phyloP scores from a whole-genome alignment of 1,140 invertebrate genomes.

The Drosophila seguyi region DNA sequence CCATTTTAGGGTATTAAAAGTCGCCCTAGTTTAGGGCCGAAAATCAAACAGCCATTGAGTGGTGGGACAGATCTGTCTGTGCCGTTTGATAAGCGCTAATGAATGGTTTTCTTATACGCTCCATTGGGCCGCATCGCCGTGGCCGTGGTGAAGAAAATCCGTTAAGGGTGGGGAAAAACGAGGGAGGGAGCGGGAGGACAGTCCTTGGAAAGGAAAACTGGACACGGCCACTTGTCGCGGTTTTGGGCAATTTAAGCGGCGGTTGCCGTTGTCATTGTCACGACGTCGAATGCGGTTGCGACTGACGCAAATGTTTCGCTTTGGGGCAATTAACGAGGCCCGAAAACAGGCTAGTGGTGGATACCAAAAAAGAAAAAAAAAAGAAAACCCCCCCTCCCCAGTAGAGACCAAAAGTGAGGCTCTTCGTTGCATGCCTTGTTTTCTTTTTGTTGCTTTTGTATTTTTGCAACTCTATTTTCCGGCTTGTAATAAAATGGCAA shows the following conservation, averaged over 20 bases:
- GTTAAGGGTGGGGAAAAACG: constrained; percentile 2
- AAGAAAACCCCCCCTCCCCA: too few species aligned
- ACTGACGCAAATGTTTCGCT: constrained; percentile 81
- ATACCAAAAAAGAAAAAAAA: constrained; percentile 10
- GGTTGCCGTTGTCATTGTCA: constrained; percentile 77
- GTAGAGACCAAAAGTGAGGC: constrained; percentile 37
- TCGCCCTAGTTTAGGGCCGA: constrained; percentile 63
- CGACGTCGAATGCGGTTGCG: constrained; percentile 66
- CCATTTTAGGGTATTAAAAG: constrained; percentile 20
- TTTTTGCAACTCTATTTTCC: constrained; percentile 47
- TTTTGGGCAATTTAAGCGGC: constrained; percentile 82
- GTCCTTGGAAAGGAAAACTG: constrained; percentile 20
- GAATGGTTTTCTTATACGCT: constrained; percentile 83
- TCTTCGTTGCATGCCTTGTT: constrained; percentile 14
- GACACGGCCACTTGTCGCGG: constrained; percentile 78
- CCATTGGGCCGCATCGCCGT: constrained; percentile 59
- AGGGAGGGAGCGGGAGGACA: background rate
- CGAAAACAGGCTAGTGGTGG: constrained; percentile 36
- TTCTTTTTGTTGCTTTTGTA: constrained; percentile 3
- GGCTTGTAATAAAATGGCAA: constrained; percentile 78
- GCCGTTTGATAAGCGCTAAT: constrained; percentile 79
- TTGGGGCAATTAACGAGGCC: constrained; percentile 78
- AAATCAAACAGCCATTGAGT: constrained; percentile 76
- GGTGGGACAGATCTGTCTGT: constrained; percentile 60
- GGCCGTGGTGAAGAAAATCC: constrained; percentile 40